These are phyloP conservation scores for Eulemur rubriventer DNA, from an alignment of 2,797 vertebrate species.

Conservation along the genomic window DNA sequence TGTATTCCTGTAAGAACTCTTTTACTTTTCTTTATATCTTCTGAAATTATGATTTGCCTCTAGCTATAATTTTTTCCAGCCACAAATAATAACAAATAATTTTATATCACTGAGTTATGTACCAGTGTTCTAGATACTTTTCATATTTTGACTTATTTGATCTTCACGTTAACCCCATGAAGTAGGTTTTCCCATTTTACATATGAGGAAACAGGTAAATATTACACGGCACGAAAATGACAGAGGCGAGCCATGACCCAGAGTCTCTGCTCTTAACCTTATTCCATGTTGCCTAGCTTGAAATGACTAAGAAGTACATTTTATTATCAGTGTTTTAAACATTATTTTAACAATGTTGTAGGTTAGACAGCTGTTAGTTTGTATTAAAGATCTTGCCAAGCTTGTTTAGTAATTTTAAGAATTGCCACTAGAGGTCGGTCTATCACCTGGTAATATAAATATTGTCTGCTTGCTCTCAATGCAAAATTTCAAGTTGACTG, in stretches of 20 bases:
- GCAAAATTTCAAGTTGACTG: slow-evolving; percentile 21
- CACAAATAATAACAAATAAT: background rate
- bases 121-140: background rate
- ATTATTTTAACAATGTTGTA: background rate
- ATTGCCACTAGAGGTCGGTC: slow-evolving; percentile 77
- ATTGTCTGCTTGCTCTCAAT: slow-evolving; percentile 1
- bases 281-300: background rate
- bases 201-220: background rate
- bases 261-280: background rate
- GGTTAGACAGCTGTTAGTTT: background rate
- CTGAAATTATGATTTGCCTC: slow-evolving; percentile 27
- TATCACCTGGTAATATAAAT: slow-evolving; percentile 63
- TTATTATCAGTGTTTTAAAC: slow-evolving; percentile 4
- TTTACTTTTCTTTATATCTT: slow-evolving; percentile 3
- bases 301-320: slow-evolving; percentile 23
- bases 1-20: background rate
- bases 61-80: background rate
- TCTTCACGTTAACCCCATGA: background rate
- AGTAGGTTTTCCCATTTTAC: slow-evolving; percentile 4
- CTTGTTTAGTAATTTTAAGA: slow-evolving; percentile 46
- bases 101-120: background rate
- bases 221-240: slow-evolving; percentile 14
- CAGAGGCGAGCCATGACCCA: background rate
- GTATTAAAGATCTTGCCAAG: background rate
- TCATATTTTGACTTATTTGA: background rate